Conservation (phyloP, 2,797 vertebrate genomes). For the Intellagama lesueurii region DNA sequence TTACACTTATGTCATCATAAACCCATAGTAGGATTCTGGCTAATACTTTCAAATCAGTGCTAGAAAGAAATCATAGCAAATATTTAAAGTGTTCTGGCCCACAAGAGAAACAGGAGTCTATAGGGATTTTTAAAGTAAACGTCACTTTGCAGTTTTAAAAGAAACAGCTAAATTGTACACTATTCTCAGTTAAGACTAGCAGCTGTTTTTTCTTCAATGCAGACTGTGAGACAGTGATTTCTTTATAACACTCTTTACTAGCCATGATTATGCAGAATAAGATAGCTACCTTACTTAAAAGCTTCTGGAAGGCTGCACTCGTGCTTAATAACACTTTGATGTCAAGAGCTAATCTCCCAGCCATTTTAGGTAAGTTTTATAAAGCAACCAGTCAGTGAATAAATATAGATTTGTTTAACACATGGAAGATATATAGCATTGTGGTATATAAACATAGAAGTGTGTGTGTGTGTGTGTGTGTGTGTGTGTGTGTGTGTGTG, state of each 20-base stretch:
- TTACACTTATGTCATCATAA: not conserved
- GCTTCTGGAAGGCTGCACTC: not conserved
- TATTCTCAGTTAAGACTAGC: slow-evolving; percentile 47
- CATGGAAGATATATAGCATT: not conserved
- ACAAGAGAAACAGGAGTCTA: slow-evolving; percentile 17
- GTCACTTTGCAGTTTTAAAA: slow-evolving; percentile 55
- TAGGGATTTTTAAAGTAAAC: slow-evolving; percentile 58
- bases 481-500: too few species aligned
- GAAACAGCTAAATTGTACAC: slow-evolving; percentile 54
- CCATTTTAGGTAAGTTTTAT: not conserved
- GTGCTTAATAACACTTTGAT: slow-evolving; percentile 16
- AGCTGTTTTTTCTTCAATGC: slow-evolving; percentile 51
- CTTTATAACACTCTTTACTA: slow-evolving; percentile 51
- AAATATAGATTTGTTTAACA: slow-evolving; percentile 5
- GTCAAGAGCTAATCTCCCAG: slow-evolving; percentile 9
- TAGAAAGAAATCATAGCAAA: not conserved
- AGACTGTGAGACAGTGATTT: slow-evolving; percentile 55
- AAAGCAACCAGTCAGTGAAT: not conserved
- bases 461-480: too few species aligned
- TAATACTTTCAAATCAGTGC: not conserved
- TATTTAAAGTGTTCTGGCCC: not conserved
- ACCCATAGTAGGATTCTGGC: not conserved
- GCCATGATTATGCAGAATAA: slow-evolving; percentile 16
- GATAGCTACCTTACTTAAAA: slow-evolving; percentile 1
- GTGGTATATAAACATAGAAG: not conserved